phyloP scores from a whole-genome alignment of 2,888 invertebrate species.

The Idaea aversata region DNA sequence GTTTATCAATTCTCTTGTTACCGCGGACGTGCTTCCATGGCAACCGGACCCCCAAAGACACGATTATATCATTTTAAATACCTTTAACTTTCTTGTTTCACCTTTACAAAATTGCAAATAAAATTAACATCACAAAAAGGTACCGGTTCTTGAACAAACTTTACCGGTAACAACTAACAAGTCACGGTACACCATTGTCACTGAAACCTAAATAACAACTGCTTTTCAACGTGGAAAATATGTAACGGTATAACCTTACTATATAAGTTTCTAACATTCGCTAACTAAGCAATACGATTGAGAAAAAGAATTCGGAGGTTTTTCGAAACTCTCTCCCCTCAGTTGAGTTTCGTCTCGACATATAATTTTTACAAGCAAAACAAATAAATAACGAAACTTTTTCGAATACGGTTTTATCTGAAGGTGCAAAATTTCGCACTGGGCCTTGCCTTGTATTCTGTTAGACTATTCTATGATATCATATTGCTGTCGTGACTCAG shows the following conservation, averaged over 20 bases:
- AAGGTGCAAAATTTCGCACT: constrained; percentile 37
- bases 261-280: constrained; percentile 25
- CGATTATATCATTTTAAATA: too few relatives aligned
- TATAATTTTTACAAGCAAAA: constrained; percentile 51
- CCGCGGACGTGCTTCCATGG: too few relatives aligned
- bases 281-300: constrained; percentile 28
- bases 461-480: not conserved
- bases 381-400: constrained; percentile 63
- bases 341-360: constrained; percentile 23
- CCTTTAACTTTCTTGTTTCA: not conserved
- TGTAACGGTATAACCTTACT: not conserved
- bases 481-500: not conserved
- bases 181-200: not conserved
- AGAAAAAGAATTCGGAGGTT: not conserved
- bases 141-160: constrained; percentile 4
- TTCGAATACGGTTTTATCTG: constrained; percentile 30
- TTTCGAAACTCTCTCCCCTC: constrained; percentile 12
- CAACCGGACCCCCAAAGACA: too few relatives aligned
- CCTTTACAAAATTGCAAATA: constrained; percentile 9
- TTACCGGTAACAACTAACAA: constrained; percentile 7
- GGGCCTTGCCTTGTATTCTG: constrained; percentile 18
- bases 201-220: constrained; percentile 10
- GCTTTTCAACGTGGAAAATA: not conserved
- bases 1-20: too few relatives aligned
- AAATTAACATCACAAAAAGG: constrained; percentile 7